Conservation (phyloP, 2,888 invertebrate species). For the Epirrhoe tristata region DNA sequence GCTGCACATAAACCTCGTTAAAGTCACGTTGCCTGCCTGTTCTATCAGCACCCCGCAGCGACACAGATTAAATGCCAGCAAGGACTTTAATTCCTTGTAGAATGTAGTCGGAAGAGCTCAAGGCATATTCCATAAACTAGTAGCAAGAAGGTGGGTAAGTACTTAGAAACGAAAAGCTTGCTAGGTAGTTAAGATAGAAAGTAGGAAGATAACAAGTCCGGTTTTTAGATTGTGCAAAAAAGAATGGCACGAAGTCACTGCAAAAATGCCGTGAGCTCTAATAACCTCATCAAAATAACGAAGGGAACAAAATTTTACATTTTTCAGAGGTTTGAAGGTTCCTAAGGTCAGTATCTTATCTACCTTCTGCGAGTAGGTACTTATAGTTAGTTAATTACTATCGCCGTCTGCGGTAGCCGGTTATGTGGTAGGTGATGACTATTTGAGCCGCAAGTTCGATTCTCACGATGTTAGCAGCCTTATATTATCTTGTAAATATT, state of each 20-base stretch:
- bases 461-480: too few species aligned
- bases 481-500: too few species aligned
- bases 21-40: conserved; percentile 31
- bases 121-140: not conserved
- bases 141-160: not conserved
- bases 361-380: not conserved
- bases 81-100: conserved; percentile 14
- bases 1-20: conserved; percentile 39
- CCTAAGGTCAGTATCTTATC: too few species aligned
- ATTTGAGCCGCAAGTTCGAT: too few species aligned
- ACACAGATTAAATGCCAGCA: conserved; percentile 17
- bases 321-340: too few species aligned
- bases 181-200: not conserved
- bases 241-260: not conserved
- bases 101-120: conserved; percentile 3
- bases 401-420: too few species aligned
- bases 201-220: not conserved
- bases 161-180: not conserved
- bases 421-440: too few species aligned
- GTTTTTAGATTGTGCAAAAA: not conserved
- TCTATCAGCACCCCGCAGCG: conserved; percentile 27
- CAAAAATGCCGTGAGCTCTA: not conserved
- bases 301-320: not conserved
- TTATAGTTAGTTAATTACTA: too few species aligned
- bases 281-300: not conserved